Percentiles rank a stretch among this genome's conserved stretches.
Evolutionary conservation across 2,113 vertebrate genomes (phyloP).

Genomic region (Charina bottae): DNA sequence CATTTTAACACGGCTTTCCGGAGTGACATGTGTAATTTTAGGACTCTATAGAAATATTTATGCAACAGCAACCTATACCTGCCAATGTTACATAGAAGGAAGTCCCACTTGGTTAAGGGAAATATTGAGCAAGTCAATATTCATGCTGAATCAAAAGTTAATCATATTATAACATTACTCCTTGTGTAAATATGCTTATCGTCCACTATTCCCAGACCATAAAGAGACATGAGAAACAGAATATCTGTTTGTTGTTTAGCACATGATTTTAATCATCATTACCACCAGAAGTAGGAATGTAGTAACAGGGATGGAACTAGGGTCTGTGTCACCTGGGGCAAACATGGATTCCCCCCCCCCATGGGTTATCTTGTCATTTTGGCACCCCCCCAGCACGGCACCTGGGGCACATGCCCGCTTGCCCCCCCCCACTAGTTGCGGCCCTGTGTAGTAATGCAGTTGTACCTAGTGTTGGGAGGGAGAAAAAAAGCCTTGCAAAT

Average conservation of each 20-base stretch:
- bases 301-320: too few relatives aligned
- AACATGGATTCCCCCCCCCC: too few relatives aligned
- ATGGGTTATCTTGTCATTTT: too few relatives aligned
- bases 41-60: not conserved
- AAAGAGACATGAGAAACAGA: slow-evolving; percentile 9
- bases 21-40: not conserved
- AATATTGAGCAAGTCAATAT: not conserved
- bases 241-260: slow-evolving; percentile 15
- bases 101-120: not conserved
- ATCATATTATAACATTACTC: not conserved
- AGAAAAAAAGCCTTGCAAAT: not conserved
- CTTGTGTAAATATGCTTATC: not conserved
- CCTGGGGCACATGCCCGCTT: too few relatives aligned
- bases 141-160: not conserved
- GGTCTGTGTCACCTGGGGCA: too few relatives aligned
- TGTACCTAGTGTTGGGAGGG: not conserved
- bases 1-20: not conserved
- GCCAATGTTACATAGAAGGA: not conserved
- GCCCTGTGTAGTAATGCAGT: not conserved
- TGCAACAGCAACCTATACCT: not conserved
- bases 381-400: too few relatives aligned
- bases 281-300: slow-evolving; percentile 19
- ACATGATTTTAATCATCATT: not conserved
- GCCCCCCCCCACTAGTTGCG: too few relatives aligned
- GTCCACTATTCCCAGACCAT: slow-evolving; percentile 25